Evolutionary conservation across 2,888 invertebrate genomes (phyloP).

Genomic region (Ichneumoninae sp.): DNA sequence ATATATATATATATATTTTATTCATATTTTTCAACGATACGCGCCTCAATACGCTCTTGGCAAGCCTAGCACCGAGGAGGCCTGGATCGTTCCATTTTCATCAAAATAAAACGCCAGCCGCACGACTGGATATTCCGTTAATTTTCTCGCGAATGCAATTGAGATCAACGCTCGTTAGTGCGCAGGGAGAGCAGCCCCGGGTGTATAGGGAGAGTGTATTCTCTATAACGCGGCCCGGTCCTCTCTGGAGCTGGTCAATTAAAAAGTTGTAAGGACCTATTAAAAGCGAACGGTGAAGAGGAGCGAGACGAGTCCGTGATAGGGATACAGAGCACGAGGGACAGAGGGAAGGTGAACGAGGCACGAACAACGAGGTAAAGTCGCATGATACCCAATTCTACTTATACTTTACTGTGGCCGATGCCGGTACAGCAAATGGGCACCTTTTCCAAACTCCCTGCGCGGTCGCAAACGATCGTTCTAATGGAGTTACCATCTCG

Average conservation of each 20-base stretch:
- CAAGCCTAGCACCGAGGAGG: slow-evolving; percentile 29
- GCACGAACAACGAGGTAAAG: slow-evolving; percentile 58
- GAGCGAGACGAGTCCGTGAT: slow-evolving; percentile 60
- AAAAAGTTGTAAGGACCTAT: slow-evolving; percentile 73
- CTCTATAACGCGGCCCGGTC: slow-evolving; percentile 61
- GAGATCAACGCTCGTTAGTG: slow-evolving; percentile 70
- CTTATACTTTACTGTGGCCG: slow-evolving; percentile 42
- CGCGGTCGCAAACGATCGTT: slow-evolving; percentile 59
- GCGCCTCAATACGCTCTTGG: not conserved
- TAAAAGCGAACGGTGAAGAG: slow-evolving; percentile 69
- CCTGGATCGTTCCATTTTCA: slow-evolving; percentile 52
- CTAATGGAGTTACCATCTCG: slow-evolving; percentile 63
- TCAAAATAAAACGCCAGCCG: slow-evolving; percentile 51
- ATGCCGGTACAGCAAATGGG: slow-evolving; percentile 22
- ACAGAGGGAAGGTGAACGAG: slow-evolving; percentile 50
- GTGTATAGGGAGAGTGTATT: slow-evolving; percentile 17
- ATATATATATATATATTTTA: not conserved
- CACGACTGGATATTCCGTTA: slow-evolving; percentile 56
- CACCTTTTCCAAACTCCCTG: slow-evolving; percentile 43
- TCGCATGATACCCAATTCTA: slow-evolving; percentile 59
- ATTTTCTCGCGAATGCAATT: slow-evolving; percentile 68
- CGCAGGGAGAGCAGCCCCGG: slow-evolving; percentile 31
- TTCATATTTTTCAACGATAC: not conserved
- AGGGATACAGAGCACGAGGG: slow-evolving; percentile 57
- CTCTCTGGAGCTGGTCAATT: slow-evolving; percentile 69